Evolutionary conservation across 2,113 vertebrate genomes (phyloP), one percentile per base, ranked within the genome.

Genomic region (Amblyornis subalaris): DNA sequence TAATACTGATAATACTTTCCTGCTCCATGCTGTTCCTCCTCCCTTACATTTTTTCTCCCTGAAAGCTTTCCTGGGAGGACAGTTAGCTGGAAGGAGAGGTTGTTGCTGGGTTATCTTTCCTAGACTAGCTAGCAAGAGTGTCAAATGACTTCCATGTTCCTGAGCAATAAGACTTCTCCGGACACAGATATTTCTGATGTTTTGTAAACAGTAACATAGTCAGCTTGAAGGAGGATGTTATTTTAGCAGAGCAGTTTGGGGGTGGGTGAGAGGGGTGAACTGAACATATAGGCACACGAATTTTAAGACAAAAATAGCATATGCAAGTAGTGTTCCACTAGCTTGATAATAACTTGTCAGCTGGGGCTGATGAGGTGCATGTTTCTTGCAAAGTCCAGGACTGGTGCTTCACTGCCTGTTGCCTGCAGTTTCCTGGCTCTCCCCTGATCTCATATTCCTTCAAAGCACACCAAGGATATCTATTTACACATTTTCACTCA

Each of bases 31-130:
- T 54, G 12, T 28, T 65, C 54, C 24, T 89, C 28, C 26, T 75
- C 45, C 85, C 89, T 76, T 17, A 75, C 6, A 7, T 25, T 57
- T 79, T 33, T n/a, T 9, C 1, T 9, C 35, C 25, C 61, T 2
- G 3, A 71, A 84, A 14, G 9, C 28, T 88, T 65, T 78, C 6
- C 61, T 78, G 40, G 54, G 44, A 79, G 29, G 55, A 75, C 9
- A 14, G 74, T 31, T 76, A 62, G n/a, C 20, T 66, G 67, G 66
- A 77, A 88, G 55, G 29, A 88, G 35, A 61, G 21, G 14, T 25
- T 70, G 9, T 65, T 94, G 45, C 35, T 87, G 61, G 48, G 25
- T 85, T 92, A 67, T 93, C n/a, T 87, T 89, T 65, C 70, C 31
- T 42, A 38, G 62, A 29, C 58, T 85, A 72, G 10, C 26, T 76